Evolutionary conservation across 2,888 invertebrate species (phyloP), one percentile per base, ranked within the genome.

Genomic region (Malthinus flaveolus): DNA sequence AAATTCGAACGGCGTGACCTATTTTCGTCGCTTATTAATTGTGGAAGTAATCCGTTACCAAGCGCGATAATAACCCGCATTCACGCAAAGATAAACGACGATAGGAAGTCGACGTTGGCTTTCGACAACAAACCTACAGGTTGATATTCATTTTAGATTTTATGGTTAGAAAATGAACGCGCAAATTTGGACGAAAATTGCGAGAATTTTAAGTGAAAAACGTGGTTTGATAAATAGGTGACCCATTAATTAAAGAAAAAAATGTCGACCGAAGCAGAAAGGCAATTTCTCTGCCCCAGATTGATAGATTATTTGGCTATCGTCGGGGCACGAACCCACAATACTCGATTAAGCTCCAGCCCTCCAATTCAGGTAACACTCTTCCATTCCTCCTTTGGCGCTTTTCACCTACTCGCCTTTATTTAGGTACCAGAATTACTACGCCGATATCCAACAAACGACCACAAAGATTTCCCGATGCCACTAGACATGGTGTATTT

Each of bases 401-500:
- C 12, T 23, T 11, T 9, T 31, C n/a, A 10, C 11, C 15, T n/a
- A 7, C 7, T 36, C 4, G 12, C 1, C 7, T n/a, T 39, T 9
- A 15, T 39, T 39, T 79, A 96, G 90, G 89, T 93, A 8, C 98
- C 98, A 9, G 97, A 98, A 79, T 83, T 99, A 51, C 83, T 98
- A 53, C 87, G 97, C 12, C 87, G 95, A n/a, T 98, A 97, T 78
- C 97, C 97, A 1, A 85, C 94, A 15, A 92, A 94, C 69, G 95
- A 97, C 80, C 97, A 97, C 81, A 89, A 91, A 76, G 99, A 99
- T 80, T 99, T 99, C 78, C 93, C 95, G 0, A 83, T 99, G 71
- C 97, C 99, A 0, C 83, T 95, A 74, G 99, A 99, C 79, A 97
- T 99, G 87, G 97, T 98, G 23, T 98, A 96, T 80, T 99, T 99